phyloP scores from a whole-genome alignment of 2,888 invertebrate genomes.

The Watsonalla cultraria region DNA sequence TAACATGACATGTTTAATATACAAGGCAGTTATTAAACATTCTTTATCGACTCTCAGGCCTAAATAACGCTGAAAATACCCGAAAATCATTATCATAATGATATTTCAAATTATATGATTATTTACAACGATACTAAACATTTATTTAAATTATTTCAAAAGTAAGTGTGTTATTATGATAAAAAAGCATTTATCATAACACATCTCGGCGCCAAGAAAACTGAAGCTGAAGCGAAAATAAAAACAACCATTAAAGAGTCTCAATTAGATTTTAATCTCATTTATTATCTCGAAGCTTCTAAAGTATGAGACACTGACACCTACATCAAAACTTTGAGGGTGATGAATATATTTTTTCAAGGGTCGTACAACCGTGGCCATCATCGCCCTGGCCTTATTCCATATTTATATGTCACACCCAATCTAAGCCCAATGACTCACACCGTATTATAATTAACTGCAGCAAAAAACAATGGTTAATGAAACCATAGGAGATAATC shows the following conservation, averaged over 20 bases:
- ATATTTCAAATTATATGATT: neutral
- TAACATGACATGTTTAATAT: too few species aligned
- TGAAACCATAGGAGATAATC: too few species aligned
- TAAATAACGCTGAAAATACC: neutral
- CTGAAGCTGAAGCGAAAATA: neutral
- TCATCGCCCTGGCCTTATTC: too few species aligned
- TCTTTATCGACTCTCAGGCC: neutral
- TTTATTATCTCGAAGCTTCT: neutral
- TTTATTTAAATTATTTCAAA: neutral
- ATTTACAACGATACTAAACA: neutral
- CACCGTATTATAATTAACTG: too few species aligned
- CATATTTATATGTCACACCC: too few species aligned
- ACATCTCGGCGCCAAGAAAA: neutral
- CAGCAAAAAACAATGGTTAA: too few species aligned
- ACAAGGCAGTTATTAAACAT: neutral
- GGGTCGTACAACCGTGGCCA: too few species aligned
- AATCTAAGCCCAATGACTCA: too few species aligned
- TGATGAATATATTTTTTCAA: neutral
- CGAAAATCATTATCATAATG: neutral
- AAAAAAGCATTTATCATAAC: neutral
- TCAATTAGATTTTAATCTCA: neutral
- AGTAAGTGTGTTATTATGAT: neutral
- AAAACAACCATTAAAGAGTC: neutral
- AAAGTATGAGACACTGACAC: neutral
- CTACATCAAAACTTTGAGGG: neutral